These are phyloP conservation scores for Glaucomys volans DNA, from an alignment of 2,113 vertebrate species.

Conservation along the genomic window DNA sequence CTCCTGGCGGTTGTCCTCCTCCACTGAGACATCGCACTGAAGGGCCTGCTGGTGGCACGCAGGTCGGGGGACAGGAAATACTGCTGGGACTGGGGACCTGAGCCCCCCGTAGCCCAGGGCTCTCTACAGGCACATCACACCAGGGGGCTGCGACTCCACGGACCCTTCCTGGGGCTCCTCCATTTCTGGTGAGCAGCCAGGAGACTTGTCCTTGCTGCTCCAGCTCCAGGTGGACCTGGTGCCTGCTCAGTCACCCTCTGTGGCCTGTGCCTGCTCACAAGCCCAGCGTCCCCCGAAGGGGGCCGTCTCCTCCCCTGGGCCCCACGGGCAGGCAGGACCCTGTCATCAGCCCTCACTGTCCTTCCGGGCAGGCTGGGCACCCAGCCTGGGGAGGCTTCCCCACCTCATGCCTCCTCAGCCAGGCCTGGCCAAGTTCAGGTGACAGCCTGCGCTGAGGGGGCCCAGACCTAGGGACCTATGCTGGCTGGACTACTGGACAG, in stretches of 20 bases:
- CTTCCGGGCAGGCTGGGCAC: no score
- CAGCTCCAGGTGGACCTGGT: background rate
- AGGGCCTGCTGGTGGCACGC: constrained; percentile 84
- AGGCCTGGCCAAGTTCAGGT: background rate
- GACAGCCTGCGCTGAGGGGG: no score
- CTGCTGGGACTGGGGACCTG: background rate
- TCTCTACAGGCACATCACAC: background rate
- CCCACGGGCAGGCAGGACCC: background rate
- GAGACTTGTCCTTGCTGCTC: no score
- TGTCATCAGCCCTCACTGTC: background rate
- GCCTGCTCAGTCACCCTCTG: no score
- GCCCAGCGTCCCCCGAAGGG: no score
- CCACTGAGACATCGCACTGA: constrained; percentile 90
- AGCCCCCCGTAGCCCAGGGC: background rate
- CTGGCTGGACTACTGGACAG: background rate
- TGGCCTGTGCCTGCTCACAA: background rate
- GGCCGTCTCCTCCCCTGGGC: background rate
- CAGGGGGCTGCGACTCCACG: background rate
- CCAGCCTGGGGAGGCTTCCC: background rate
- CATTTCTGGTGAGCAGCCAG: background rate
- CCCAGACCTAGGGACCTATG: no score
- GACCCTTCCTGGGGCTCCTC: background rate
- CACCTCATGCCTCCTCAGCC: no score
- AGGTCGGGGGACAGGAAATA: no score
- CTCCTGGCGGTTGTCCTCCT: constrained; percentile 90